Conservation (phyloP, 2,888 invertebrate species). For the Pristionchus entomophagus region DNA sequence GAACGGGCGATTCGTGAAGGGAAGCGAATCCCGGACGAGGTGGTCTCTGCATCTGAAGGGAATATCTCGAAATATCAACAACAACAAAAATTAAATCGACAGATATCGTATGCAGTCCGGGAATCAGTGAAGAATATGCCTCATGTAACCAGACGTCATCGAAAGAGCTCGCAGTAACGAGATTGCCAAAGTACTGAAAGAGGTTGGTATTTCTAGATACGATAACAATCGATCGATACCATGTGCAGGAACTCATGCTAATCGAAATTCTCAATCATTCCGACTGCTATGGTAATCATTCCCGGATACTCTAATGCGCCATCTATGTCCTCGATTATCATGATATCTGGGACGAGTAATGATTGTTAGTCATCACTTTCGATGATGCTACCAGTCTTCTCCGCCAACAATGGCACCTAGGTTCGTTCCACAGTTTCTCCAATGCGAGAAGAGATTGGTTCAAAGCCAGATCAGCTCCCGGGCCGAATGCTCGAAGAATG, state of each 20-base stretch:
- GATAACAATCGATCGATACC: too few relatives aligned
- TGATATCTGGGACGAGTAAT: background rate
- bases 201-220: background rate
- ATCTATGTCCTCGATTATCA: background rate
- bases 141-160: background rate
- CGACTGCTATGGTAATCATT: background rate
- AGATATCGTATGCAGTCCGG: background rate
- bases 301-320: background rate
- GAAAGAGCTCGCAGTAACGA: background rate
- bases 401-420: background rate
- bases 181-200: conserved; percentile 6
- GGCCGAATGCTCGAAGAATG: background rate
- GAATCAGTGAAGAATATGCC: background rate
- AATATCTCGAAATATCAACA: background rate
- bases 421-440: background rate
- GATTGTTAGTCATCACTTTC: background rate
- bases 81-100: background rate
- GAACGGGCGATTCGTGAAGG: background rate
- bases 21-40: background rate
- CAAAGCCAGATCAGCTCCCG: background rate
- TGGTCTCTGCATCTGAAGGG: background rate
- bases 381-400: background rate
- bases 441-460: background rate
- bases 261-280: background rate
- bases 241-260: background rate